Percentiles rank a stretch among this genome's conserved stretches.
Evolutionary conservation across 2,797 vertebrate species (phyloP).

Genomic region (Channa striata): DNA sequence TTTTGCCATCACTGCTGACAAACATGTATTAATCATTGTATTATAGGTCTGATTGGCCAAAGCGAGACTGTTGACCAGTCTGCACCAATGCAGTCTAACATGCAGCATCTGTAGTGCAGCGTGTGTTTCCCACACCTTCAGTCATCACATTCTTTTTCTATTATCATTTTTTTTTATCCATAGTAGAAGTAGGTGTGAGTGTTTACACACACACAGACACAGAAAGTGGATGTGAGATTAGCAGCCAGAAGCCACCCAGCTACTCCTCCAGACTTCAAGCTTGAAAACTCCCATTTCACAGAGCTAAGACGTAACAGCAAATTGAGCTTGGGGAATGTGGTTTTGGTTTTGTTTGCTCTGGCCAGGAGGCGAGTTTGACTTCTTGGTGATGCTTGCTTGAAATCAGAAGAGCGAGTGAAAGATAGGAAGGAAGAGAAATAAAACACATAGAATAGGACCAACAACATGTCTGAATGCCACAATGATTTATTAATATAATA

Average conservation of each 20-base stretch:
- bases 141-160: too few species aligned
- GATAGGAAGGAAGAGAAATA: constrained; percentile 46
- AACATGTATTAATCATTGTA: too few species aligned
- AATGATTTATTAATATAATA: constrained; percentile 38
- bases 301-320: constrained; percentile 88
- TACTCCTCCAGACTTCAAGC: constrained; percentile 78
- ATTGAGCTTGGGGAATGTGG: constrained; percentile 89
- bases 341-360: constrained; percentile 88
- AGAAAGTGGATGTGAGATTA: constrained; percentile 64
- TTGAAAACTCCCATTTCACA: constrained; percentile 85
- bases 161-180: too few species aligned
- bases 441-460: constrained; percentile 43
- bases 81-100: too few species aligned
- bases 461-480: constrained; percentile 43
- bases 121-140: too few species aligned
- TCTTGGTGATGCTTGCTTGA: constrained; percentile 82
- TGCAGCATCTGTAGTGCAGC: too few species aligned
- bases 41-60: too few species aligned
- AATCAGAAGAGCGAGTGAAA: constrained; percentile 73
- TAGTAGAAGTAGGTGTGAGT: not conserved
- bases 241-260: constrained; percentile 77
- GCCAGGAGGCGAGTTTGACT: constrained; percentile 89
- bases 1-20: too few species aligned
- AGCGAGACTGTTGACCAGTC: too few species aligned
- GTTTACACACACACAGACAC: constrained; percentile 11